Base-by-base conservation (phyloP, 1,140 invertebrate species). In the Hetaerina americana region DNA sequence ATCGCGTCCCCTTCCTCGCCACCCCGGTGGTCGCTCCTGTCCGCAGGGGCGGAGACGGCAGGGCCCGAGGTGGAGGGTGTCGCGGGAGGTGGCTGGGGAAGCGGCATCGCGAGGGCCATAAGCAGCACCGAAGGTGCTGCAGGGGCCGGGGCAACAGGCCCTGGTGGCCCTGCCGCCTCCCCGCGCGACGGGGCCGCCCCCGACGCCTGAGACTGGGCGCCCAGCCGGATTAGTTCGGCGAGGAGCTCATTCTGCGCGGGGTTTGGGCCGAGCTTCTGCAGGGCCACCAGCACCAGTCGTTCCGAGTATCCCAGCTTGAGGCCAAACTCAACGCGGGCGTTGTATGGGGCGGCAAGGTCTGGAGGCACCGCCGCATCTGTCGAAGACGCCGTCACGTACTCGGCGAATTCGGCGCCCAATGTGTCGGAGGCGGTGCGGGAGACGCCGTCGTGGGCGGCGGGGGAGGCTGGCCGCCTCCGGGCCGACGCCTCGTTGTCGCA, bases 271-370 rank as follows among this genome's bases (percentile, higher is more conserved):
- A 97, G 80, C 77, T 93, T 93, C 68, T 88, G 86, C 15, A 97
- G 78, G 0, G 93, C 95, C 0, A 88, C 87, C 75, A 92, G 89
- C 0, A 97, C 92, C 70, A 95, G 85, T 28, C 85, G 81, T 76
- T 98, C 94, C 0, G 92, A 92, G 81, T 97, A 98, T 12, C 96
- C 96, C 66, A 97, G 82, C 81, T 96, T 96, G 27, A 94, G 81
- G 0, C 90, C 92, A 77, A 94, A 94, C 78, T 94, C 91, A 5
- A 94, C 85, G 74, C 83, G 78, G 76, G 75, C 73, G 80, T 73
- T 77, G 80, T 73, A 71, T n/a, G 77, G 77, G 76, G 73, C 25
- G 78, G 78, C 5, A n/a, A n/a, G n/a, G 80, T 1, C 2, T 12
- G 40, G 22, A 57, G 40, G 40, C 22, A n/a, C 40, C 3, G 40